Evolutionary conservation across 2,113 vertebrate species (phyloP).

Genomic region (Condylura cristata): DNA sequence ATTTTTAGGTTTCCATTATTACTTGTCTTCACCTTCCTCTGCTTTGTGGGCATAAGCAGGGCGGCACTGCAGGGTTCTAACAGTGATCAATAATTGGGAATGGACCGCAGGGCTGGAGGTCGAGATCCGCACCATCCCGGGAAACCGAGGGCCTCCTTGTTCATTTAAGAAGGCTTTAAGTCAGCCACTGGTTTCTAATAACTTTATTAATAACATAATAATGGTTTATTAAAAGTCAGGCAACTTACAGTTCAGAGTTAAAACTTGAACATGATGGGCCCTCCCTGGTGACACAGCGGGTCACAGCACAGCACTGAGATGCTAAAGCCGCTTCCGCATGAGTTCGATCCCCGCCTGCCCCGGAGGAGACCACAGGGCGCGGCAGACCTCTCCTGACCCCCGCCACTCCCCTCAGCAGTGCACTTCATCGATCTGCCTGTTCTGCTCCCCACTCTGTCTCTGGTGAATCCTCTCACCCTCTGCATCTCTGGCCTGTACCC

Average conservation of each 20-base stretch:
- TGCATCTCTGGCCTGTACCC: no score
- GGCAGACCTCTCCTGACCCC: no score
- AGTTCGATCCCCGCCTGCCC: no score
- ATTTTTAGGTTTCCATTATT: slow-evolving; percentile 55
- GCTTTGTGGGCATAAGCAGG: slow-evolving; percentile 8
- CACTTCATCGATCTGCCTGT: no score
- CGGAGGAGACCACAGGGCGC: no score
- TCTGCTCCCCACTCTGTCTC: no score
- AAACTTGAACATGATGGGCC: background rate
- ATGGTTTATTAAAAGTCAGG: background rate
- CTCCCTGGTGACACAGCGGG: no score
- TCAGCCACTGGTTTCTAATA: background rate
- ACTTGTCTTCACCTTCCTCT: slow-evolving; percentile 50
- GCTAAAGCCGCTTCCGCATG: no score
- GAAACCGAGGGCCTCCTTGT: background rate
- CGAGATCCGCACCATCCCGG: background rate
- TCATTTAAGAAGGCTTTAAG: background rate
- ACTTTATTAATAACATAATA: background rate
- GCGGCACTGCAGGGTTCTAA: background rate
- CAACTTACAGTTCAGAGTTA: background rate
- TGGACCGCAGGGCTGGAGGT: background rate
- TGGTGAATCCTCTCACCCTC: no score
- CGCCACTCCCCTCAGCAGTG: no score
- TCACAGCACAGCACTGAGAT: no score
- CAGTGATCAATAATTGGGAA: background rate